Evolutionary conservation across 2,888 invertebrate species (phyloP).

Genomic region (Cheilosia variabilis): DNA sequence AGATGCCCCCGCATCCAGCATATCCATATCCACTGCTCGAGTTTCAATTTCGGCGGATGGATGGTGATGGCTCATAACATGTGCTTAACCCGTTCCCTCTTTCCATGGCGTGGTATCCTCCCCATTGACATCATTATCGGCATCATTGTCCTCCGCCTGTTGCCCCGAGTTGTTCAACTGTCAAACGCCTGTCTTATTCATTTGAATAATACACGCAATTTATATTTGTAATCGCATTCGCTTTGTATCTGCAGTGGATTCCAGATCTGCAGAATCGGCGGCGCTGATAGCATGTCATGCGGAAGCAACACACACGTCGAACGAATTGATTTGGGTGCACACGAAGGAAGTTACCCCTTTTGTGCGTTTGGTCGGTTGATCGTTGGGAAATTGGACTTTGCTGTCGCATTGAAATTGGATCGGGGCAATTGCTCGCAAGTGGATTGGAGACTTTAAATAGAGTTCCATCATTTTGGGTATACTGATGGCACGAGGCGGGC

Average conservation of each 20-base stretch:
- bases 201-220: conserved; percentile 74
- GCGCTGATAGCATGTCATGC: conserved; percentile 50
- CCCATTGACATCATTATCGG: conserved; percentile 73
- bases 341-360: conserved; percentile 46
- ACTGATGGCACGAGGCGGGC: background rate
- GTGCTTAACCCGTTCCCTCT: conserved; percentile 55
- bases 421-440: conserved; percentile 63
- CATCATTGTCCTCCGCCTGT: conserved; percentile 43
- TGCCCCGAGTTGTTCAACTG: conserved; percentile 29
- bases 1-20: background rate
- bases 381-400: conserved; percentile 53
- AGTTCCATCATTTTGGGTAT: conserved; percentile 41
- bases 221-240: conserved; percentile 71
- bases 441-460: conserved; percentile 51
- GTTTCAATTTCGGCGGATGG: conserved; percentile 30
- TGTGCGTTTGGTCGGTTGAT: conserved; percentile 12
- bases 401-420: conserved; percentile 50
- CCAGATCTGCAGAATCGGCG: background rate
- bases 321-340: conserved; percentile 64
- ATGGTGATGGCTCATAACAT: conserved; percentile 43
- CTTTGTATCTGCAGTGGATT: conserved; percentile 27
- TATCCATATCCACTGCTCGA: background rate
- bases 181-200: conserved; percentile 66
- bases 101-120: conserved; percentile 32
- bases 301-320: conserved; percentile 68